Conservation (phyloP, 2,113 vertebrate genomes). For the Syngnathus typhle region DNA sequence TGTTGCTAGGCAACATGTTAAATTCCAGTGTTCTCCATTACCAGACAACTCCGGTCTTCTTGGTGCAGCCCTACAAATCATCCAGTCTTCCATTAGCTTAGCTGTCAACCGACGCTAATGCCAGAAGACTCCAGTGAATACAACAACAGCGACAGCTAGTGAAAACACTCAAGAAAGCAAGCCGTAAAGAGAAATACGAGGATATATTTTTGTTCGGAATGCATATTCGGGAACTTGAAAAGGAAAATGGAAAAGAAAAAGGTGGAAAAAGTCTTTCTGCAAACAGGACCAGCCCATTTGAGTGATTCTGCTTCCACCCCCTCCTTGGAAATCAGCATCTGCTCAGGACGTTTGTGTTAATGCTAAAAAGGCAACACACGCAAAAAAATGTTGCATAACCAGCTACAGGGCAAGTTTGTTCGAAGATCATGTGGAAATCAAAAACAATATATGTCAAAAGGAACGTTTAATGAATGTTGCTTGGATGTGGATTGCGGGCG, state of each 20-base stretch:
- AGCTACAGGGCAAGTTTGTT: slow-evolving; percentile 9
- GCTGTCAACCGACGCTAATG: slow-evolving; percentile 56
- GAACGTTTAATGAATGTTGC: not conserved
- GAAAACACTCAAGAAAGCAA: slow-evolving; percentile 8
- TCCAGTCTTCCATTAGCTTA: slow-evolving; percentile 54
- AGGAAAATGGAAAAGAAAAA: slow-evolving; percentile 13
- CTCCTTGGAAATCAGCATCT: not conserved
- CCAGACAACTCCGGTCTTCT: slow-evolving; percentile 44
- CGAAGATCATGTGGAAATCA: not conserved
- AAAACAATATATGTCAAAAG: not conserved
- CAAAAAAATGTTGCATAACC: slow-evolving; percentile 1
- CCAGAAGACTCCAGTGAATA: slow-evolving; percentile 45
- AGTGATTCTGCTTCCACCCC: slow-evolving; percentile 12
- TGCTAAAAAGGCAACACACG: not conserved
- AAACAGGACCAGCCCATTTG: slow-evolving; percentile 59
- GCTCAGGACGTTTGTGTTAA: slow-evolving; percentile 10
- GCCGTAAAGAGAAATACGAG: slow-evolving; percentile 18
- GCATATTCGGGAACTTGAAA: slow-evolving; percentile 12
- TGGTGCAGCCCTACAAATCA: slow-evolving; percentile 60
- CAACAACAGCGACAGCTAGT: slow-evolving; percentile 29
- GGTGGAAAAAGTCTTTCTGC: not conserved
- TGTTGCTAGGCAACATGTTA: slow-evolving; percentile 70
- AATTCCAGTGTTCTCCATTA: slow-evolving; percentile 54
- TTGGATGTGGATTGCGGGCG: not conserved
- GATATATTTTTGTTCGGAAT: not conserved